A percentile compares a stretch with the other conserved stretches of the same genome.
These are phyloP conservation scores for Genyomyrus donnyi DNA, from an alignment of 2,113 vertebrate genomes.

Conservation along the genomic window DNA sequence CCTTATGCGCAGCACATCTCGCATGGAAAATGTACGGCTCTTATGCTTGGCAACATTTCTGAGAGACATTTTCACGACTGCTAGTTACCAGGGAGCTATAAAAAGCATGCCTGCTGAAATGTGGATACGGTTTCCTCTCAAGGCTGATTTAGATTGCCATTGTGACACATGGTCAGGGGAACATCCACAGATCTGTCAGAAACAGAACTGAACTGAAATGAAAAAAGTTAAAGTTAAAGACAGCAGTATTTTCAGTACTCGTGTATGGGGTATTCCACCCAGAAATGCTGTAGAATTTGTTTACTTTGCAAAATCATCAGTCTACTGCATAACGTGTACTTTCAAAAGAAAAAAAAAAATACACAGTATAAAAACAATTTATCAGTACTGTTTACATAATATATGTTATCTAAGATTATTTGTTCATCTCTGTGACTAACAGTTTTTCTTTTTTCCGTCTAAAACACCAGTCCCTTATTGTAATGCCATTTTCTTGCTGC, in stretches of 20 bases:
- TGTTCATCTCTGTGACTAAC: background rate
- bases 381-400: background rate
- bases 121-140: background rate
- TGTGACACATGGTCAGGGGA: background rate
- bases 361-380: background rate
- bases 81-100: constrained; percentile 12
- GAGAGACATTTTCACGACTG: constrained; percentile 11
- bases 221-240: background rate
- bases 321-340: background rate
- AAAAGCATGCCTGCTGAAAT: constrained; percentile 8
- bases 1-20: constrained; percentile 29
- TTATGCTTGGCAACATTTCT: constrained; percentile 15
- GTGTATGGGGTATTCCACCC: background rate
- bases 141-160: constrained; percentile 9
- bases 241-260: background rate
- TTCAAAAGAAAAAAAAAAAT: background rate
- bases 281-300: background rate
- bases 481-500: background rate
- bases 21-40: constrained; percentile 9
- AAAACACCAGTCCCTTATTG: background rate
- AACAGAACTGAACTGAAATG: background rate
- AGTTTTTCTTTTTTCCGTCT: background rate
- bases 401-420: background rate
- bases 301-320: background rate
- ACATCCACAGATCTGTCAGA: constrained; percentile 13